phyloP scores from a whole-genome alignment of 2,888 invertebrate species.

The Thelaira solivaga region DNA sequence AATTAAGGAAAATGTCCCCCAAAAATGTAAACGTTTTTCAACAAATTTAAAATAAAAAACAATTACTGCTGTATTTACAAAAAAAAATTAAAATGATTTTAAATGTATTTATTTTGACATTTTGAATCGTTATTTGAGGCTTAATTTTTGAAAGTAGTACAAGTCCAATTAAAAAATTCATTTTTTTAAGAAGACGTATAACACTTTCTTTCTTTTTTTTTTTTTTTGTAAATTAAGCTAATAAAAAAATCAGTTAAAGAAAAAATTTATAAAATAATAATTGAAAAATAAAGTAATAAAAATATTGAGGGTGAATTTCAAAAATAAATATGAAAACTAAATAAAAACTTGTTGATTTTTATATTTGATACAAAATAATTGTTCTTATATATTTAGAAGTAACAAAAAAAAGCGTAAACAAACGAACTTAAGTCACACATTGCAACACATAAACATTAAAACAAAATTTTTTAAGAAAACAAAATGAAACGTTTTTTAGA shows the following conservation, averaged over 20 bases:
- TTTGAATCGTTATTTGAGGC: too few species aligned
- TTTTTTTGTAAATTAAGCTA: slow-evolving; percentile 23
- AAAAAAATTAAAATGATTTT: too few species aligned
- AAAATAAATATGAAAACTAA: slow-evolving; percentile 52
- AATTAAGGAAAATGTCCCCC: too few species aligned
- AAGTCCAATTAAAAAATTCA: too few species aligned
- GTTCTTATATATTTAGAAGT: slow-evolving; percentile 60
- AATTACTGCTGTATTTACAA: too few species aligned
- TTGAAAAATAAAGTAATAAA: slow-evolving; percentile 38
- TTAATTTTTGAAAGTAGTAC: too few species aligned
- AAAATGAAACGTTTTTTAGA: slow-evolving; percentile 3
- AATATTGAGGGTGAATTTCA: slow-evolving; percentile 34
- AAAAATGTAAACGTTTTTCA: too few species aligned
- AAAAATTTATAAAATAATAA: slow-evolving; percentile 48
- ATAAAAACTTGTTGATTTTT: slow-evolving; percentile 76
- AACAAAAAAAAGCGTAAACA: slow-evolving; percentile 5
- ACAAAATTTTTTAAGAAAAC: too few species aligned
- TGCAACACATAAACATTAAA: slow-evolving; percentile 25
- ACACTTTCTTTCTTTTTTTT: too few species aligned
- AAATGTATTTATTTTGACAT: too few species aligned
- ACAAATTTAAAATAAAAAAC: too few species aligned
- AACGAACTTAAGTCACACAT: slow-evolving; percentile 5
- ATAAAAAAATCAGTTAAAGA: neutral
- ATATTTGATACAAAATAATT: slow-evolving; percentile 77
- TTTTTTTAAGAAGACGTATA: slow-evolving; percentile 50